Conservation (phyloP, 1,140 invertebrate species). For the Hydropsyche tenuis region DNA sequence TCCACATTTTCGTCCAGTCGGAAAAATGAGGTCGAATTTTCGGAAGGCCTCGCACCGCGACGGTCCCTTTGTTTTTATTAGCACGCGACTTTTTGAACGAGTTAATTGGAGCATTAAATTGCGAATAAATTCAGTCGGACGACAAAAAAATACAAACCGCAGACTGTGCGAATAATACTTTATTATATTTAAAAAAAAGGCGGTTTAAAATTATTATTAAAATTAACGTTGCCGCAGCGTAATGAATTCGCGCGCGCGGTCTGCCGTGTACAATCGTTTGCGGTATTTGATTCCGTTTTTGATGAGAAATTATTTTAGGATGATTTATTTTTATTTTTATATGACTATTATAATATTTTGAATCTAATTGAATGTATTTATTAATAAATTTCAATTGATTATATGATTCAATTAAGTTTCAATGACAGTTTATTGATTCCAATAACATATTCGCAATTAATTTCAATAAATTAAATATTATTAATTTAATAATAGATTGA, state of each 20-base stretch:
- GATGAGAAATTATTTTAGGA: no score
- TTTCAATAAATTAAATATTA: no score
- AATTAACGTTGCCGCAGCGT: slow-evolving; percentile 20
- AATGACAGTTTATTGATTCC: no score
- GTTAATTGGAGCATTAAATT: slow-evolving; percentile 29
- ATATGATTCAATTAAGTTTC: no score
- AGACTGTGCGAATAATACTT: background rate
- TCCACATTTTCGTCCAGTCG: no score
- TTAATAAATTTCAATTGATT: no score
- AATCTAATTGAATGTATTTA: no score
- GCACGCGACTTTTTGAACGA: slow-evolving; percentile 27
- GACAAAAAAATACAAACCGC: background rate
- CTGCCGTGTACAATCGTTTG: background rate
- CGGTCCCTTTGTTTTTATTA: slow-evolving; percentile 23
- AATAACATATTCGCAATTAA: no score
- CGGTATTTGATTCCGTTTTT: no score
- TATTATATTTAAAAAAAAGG: slow-evolving; percentile 9
- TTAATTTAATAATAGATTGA: no score
- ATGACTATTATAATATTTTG: no score
- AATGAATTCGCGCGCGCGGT: background rate
- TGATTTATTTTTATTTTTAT: no score
- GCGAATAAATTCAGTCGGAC: slow-evolving; percentile 21
- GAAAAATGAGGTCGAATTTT: slow-evolving; percentile 15
- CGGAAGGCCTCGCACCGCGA: background rate
- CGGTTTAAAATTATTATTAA: slow-evolving; percentile 20